phyloP scores from a whole-genome alignment of 2,797 vertebrate species.

The Anas bahamensis region DNA sequence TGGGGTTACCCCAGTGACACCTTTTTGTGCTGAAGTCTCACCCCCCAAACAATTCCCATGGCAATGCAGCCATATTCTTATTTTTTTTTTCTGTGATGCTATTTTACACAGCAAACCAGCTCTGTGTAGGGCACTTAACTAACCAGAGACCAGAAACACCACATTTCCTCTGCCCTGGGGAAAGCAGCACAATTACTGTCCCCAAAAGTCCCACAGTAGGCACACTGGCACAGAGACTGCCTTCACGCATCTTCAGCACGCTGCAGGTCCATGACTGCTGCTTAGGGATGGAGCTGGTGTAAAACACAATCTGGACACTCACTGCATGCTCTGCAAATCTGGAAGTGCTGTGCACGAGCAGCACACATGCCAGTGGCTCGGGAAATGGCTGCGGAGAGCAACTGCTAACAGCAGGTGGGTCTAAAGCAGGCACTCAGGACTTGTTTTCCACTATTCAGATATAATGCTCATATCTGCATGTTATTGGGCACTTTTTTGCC shows the following conservation, averaged over 20 bases:
- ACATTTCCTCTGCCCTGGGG: background rate
- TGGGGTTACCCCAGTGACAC: background rate
- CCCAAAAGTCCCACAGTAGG: background rate
- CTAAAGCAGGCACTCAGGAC: background rate
- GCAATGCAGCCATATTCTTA: background rate
- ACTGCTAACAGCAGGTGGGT: background rate
- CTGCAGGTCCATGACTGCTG: background rate
- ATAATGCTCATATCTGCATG: background rate
- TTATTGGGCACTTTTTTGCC: background rate
- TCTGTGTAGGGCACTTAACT: background rate
- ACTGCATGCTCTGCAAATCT: background rate
- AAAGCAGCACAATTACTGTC: background rate
- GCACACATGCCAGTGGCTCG: background rate
- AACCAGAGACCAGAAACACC: background rate
- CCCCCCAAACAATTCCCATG: background rate
- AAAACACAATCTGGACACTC: background rate
- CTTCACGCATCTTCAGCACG: background rate
- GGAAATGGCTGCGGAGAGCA: background rate
- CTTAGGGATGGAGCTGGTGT: background rate
- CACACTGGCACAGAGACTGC: background rate
- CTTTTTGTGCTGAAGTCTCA: background rate
- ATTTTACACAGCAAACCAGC: background rate
- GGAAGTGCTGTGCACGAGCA: background rate
- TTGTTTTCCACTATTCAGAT: background rate
- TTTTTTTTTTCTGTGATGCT: background rate